Percentiles rank a stretch among this genome's conserved stretches.
Evolutionary conservation across 2,113 vertebrate species (phyloP).

Genomic region (Nesogale talazaci): DNA sequence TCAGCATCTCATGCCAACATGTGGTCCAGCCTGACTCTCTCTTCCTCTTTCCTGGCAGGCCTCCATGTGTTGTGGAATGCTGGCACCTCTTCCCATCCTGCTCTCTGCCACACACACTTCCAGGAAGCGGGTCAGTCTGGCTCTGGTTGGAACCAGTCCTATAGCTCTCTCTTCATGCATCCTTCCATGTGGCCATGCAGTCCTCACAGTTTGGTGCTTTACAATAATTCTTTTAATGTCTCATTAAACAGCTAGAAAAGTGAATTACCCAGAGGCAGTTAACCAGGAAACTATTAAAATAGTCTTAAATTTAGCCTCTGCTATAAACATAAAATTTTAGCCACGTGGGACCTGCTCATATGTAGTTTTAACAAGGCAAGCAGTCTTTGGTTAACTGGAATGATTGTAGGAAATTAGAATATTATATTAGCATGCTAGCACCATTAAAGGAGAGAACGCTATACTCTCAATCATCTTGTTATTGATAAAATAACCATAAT

Average conservation of each 20-base stretch:
- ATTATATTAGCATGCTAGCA: not conserved
- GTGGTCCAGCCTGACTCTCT: too few species aligned
- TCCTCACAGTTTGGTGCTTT: too few species aligned
- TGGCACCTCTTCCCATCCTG: too few species aligned
- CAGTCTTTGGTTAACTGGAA: not conserved
- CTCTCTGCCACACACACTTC: too few species aligned
- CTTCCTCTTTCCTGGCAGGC: too few species aligned
- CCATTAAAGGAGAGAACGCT: not conserved
- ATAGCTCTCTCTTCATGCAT: too few species aligned
- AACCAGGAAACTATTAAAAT: not conserved
- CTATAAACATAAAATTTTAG: not conserved
- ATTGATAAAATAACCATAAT: not conserved
- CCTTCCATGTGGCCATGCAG: too few species aligned
- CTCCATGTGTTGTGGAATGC: too few species aligned
- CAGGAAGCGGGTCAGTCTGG: too few species aligned
- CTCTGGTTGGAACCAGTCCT: too few species aligned
- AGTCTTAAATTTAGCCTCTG: not conserved
- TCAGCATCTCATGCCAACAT: too few species aligned
- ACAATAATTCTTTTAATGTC: too few species aligned
- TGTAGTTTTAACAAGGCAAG: not conserved
- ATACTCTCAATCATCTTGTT: not conserved
- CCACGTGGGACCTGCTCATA: accelerated
- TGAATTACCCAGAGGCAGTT: not conserved
- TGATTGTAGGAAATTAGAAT: not conserved
- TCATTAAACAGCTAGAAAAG: not conserved